Conservation (phyloP, 2,888 invertebrate species). For the Cephus pygmeus region DNA sequence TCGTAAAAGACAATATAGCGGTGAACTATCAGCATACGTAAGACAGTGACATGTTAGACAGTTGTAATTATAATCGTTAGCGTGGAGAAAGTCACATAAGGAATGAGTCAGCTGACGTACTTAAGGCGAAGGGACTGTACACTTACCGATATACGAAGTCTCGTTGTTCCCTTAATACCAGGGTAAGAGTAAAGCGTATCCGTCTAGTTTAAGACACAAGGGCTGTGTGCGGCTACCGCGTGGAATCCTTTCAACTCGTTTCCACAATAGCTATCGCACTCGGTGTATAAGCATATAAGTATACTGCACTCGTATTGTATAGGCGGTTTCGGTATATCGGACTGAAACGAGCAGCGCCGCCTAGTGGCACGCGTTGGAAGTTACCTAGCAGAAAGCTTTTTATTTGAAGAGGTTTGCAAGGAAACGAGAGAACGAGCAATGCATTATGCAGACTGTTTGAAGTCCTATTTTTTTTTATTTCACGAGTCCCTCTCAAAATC, state of each 20-base stretch:
- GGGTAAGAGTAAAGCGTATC: not conserved
- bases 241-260: not conserved
- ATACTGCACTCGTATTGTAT: not conserved
- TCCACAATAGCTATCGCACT: constrained; percentile 1
- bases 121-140: not conserved
- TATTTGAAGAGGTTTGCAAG: constrained; percentile 48
- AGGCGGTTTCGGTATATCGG: not conserved
- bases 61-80: not conserved
- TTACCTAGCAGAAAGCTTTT: constrained; percentile 55
- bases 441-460: constrained; percentile 62
- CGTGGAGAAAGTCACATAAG: not conserved
- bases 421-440: constrained; percentile 40
- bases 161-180: not conserved
- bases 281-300: not conserved
- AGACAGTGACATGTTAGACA: not conserved
- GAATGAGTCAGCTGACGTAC: not conserved
- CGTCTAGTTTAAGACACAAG: not conserved
- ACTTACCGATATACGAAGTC: not conserved
- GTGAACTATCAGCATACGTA: not conserved
- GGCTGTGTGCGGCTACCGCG: not conserved
- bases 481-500: constrained; percentile 42
- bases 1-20: not conserved
- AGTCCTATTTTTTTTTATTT: constrained; percentile 48
- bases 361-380: constrained; percentile 45
- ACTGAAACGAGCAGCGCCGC: not conserved